phyloP scores from a whole-genome alignment of 2,888 invertebrate species.

The Shargacucullia verbasci region DNA sequence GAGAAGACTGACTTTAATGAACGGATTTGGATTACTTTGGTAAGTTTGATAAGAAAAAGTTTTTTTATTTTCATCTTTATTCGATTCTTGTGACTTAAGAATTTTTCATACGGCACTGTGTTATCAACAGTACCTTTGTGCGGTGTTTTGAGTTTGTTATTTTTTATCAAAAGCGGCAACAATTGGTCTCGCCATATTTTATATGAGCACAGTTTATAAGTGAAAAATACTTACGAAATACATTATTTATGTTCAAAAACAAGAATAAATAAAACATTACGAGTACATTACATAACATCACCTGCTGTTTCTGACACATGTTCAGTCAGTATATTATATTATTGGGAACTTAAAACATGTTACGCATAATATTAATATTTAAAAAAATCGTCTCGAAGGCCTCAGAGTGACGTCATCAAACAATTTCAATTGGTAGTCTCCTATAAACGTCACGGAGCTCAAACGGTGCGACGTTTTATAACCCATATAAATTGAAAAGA shows the following conservation, averaged over 20 bases:
- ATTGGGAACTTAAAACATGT: slow-evolving; percentile 26
- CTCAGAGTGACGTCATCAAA: slow-evolving; percentile 52
- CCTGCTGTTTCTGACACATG: slow-evolving; percentile 47
- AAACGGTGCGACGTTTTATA: slow-evolving; percentile 61
- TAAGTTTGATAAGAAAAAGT: slow-evolving; percentile 70
- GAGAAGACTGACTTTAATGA: slow-evolving; percentile 79
- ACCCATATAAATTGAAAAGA: slow-evolving; percentile 66
- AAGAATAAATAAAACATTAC: slow-evolving; percentile 35
- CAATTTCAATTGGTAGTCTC: slow-evolving; percentile 53
- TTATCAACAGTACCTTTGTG: too few relatives aligned
- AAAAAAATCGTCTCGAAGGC: slow-evolving; percentile 36
- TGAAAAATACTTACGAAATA: slow-evolving; percentile 4
- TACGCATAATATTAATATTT: slow-evolving; percentile 35
- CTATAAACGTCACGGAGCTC: slow-evolving; percentile 57
- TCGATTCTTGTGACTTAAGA: slow-evolving; percentile 4
- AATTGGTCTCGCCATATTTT: slow-evolving; percentile 36
- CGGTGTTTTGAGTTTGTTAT: background rate
- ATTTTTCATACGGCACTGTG: slow-evolving; percentile 3
- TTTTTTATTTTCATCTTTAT: slow-evolving; percentile 7
- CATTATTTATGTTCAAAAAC: slow-evolving; percentile 26
- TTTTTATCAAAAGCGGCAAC: slow-evolving; percentile 5
- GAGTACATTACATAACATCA: slow-evolving; percentile 35
- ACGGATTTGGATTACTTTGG: slow-evolving; percentile 87
- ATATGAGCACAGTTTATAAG: slow-evolving; percentile 11
- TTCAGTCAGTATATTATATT: slow-evolving; percentile 16